These are phyloP conservation scores for Prosapia bicincta DNA, from an alignment of 2,888 invertebrate species.

Conservation along the genomic window DNA sequence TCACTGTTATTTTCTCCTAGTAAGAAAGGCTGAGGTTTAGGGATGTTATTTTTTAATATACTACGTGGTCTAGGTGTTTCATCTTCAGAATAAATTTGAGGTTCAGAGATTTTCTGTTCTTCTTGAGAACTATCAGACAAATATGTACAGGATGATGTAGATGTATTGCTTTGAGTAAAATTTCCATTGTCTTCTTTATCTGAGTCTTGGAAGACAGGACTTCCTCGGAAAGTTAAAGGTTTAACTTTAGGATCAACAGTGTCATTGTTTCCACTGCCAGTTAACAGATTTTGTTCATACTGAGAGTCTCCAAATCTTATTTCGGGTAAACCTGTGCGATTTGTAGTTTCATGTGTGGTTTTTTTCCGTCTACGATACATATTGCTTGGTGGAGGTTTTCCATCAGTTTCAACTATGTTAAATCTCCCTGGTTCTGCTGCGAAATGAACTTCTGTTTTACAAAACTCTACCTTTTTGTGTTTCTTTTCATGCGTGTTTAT, in stretches of 20 bases:
- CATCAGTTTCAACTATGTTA: slow-evolving; percentile 83
- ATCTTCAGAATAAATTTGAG: slow-evolving; percentile 9
- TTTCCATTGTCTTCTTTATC: slow-evolving; percentile 5
- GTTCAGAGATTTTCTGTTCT: neutral
- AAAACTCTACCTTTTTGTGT: slow-evolving; percentile 77
- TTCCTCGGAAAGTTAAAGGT: neutral
- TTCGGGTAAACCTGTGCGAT: slow-evolving; percentile 32
- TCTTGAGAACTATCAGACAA: neutral
- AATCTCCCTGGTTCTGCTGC: slow-evolving; percentile 81
- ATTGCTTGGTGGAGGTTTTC: slow-evolving; percentile 80
- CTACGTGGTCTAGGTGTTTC: slow-evolving; percentile 27
- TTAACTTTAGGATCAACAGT: neutral
- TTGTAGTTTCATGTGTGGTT: slow-evolving; percentile 47
- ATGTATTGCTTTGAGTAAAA: neutral
- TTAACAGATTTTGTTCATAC: slow-evolving; percentile 26
- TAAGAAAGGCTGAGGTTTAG: slow-evolving; percentile 18
- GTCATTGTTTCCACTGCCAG: slow-evolving; percentile 8
- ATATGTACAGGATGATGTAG: neutral
- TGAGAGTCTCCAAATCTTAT: slow-evolving; percentile 36
- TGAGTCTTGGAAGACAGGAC: neutral
- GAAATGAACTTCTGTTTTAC: slow-evolving; percentile 86
- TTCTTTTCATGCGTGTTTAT: slow-evolving; percentile 48
- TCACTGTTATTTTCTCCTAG: slow-evolving; percentile 12
- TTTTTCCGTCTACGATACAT: slow-evolving; percentile 69
- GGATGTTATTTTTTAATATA: slow-evolving; percentile 30